phyloP scores from a whole-genome alignment of 2,797 vertebrate genomes.

The Ctenopoma multispine region DNA sequence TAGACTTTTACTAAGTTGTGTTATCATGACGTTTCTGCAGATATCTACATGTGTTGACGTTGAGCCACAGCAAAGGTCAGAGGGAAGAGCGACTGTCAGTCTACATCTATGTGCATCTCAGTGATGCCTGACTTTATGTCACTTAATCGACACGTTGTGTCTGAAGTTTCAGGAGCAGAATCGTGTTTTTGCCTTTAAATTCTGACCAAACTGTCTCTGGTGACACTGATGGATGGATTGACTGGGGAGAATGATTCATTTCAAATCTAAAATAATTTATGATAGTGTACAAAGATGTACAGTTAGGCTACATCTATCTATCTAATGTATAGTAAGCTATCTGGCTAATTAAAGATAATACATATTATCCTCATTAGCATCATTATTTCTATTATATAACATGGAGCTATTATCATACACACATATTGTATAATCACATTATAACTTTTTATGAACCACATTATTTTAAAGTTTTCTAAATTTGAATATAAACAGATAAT shows the following conservation, averaged over 20 bases:
- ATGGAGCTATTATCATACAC: too few species aligned
- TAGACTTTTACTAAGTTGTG: too few species aligned
- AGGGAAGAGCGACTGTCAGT: constrained; percentile 16
- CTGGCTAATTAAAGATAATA: too few species aligned
- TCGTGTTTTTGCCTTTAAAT: not conserved
- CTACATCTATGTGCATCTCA: constrained; percentile 16
- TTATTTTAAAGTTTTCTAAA: too few species aligned
- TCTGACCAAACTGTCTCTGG: constrained; percentile 2
- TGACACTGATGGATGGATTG: not conserved
- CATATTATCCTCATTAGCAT: too few species aligned
- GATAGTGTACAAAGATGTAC: not conserved
- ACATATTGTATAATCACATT: too few species aligned
- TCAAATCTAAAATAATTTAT: not conserved
- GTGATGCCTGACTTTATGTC: constrained; percentile 26
- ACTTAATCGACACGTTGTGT: not conserved
- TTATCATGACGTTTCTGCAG: not conserved
- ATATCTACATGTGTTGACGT: not conserved
- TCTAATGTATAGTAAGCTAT: too few species aligned
- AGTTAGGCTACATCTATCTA: not conserved
- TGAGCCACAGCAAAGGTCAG: constrained; percentile 2
- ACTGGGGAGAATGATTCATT: too few species aligned
- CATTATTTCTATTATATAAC: too few species aligned
- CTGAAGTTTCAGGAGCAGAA: not conserved
- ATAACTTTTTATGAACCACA: too few species aligned
- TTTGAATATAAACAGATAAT: too few species aligned